Conservation (phyloP, 2,888 invertebrate genomes). For the Cantharis rustica region DNA sequence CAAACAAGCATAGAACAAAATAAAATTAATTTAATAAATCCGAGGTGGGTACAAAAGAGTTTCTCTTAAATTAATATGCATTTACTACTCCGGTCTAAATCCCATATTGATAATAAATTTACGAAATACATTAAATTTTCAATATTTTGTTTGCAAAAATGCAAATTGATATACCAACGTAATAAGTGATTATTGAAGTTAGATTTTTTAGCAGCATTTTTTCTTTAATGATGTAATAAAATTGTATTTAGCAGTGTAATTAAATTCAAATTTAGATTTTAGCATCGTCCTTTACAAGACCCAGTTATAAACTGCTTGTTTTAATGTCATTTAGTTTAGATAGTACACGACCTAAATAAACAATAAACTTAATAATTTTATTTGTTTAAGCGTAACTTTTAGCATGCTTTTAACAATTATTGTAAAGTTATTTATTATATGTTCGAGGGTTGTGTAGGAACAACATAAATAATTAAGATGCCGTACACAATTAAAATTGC, state of each 20-base stretch:
- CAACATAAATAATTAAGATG: background rate
- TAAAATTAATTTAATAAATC: no score
- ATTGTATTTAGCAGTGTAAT: background rate
- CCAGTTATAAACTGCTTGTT: background rate
- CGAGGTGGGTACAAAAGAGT: no score
- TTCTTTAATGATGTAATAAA: background rate
- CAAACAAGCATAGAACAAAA: no score
- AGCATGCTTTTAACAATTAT: background rate
- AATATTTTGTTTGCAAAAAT: background rate
- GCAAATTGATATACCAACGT: background rate
- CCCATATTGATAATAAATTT: no score
- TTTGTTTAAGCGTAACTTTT: background rate
- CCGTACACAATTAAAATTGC: background rate
- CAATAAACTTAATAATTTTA: background rate
- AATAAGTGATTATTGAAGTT: background rate
- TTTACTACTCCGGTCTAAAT: no score
- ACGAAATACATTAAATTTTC: no score
- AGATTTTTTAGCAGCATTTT: background rate
- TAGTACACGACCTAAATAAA: background rate
- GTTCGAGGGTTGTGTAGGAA: background rate
- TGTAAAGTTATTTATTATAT: background rate
- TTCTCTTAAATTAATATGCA: no score
- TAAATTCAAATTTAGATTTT: background rate
- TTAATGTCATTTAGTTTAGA: background rate
- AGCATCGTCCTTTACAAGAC: background rate